Evolutionary conservation across 1,140 invertebrate species (phyloP).

Genomic region (Medauroidea extradentata): DNA sequence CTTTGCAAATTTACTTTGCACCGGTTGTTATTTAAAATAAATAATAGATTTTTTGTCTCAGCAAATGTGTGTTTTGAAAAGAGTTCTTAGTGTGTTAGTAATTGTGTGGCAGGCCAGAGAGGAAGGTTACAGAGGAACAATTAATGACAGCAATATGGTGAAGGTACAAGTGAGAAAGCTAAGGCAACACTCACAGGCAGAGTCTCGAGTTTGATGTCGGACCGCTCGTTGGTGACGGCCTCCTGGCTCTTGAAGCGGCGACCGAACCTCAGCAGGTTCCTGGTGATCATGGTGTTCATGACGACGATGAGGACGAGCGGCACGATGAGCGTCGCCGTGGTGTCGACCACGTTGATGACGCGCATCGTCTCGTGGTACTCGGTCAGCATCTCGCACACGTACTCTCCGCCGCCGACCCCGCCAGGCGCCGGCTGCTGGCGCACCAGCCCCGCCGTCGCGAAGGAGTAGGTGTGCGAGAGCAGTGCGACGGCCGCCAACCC

Average conservation of each 20-base stretch:
- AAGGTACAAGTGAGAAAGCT: too few relatives aligned
- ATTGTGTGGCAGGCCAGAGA: too few relatives aligned
- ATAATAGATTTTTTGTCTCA: too few relatives aligned
- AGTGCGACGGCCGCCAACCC: constrained; percentile 43
- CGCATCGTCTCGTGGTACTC: constrained; percentile 47
- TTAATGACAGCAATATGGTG: too few relatives aligned
- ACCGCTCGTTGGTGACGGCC: constrained; percentile 27
- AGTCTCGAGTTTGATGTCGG: constrained; percentile 43
- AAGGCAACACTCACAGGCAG: constrained; percentile 37
- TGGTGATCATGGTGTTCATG: constrained; percentile 55
- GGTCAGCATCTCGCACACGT: constrained; percentile 44
- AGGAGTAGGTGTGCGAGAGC: constrained; percentile 49
- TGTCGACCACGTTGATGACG: constrained; percentile 53
- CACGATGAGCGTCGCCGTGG: constrained; percentile 50
- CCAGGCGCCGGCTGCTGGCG: too few relatives aligned
- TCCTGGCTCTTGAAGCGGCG: constrained; percentile 37
- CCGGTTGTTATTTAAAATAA: too few relatives aligned
- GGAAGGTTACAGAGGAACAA: too few relatives aligned
- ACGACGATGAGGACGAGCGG: constrained; percentile 52
- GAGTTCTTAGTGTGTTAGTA: too few relatives aligned
- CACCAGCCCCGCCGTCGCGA: constrained; percentile 45
- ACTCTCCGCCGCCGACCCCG: constrained; percentile 39
- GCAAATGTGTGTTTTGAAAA: too few relatives aligned
- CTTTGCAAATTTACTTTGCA: too few relatives aligned
- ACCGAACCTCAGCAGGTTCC: constrained; percentile 46